Percentiles rank a stretch among this genome's conserved stretches.
These are phyloP conservation scores for Forbesichthys agassizii DNA, from an alignment of 2,113 vertebrate species.

Conservation along the genomic window DNA sequence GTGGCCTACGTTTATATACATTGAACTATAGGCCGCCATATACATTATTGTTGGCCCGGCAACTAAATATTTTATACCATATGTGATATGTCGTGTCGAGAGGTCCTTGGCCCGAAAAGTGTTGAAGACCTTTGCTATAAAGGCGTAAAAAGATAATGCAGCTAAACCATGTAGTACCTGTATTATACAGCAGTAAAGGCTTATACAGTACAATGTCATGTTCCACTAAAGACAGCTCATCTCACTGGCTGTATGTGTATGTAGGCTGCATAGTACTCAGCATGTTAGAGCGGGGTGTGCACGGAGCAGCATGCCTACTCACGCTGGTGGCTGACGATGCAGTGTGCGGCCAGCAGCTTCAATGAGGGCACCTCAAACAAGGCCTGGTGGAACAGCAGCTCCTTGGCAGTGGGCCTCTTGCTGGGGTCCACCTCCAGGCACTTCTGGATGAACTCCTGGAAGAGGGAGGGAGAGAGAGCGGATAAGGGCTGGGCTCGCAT, in stretches of 20 bases:
- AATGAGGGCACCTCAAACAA: slow-evolving; percentile 95
- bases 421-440: slow-evolving; percentile 91
- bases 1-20: too few relatives aligned
- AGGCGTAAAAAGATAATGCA: too few relatives aligned
- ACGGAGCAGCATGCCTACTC: slow-evolving; percentile 67
- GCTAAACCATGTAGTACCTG: too few relatives aligned
- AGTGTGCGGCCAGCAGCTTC: slow-evolving; percentile 95
- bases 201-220: too few relatives aligned
- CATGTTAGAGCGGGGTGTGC: not conserved
- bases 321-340: slow-evolving; percentile 96
- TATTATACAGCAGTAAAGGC: too few relatives aligned
- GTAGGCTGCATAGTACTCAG: not conserved
- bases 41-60: too few relatives aligned
- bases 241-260: not conserved
- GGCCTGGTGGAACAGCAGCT: slow-evolving; percentile 94
- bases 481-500: not conserved
- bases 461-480: not conserved
- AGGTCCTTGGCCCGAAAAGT: too few relatives aligned
- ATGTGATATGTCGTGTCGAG: too few relatives aligned
- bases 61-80: too few relatives aligned
- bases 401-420: slow-evolving; percentile 89
- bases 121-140: too few relatives aligned
- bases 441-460: slow-evolving; percentile 97
- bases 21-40: too few relatives aligned
- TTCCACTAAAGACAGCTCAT: too few relatives aligned